Conservation (phyloP, 2,113 vertebrate species). For the Tetrao urogallus region DNA sequence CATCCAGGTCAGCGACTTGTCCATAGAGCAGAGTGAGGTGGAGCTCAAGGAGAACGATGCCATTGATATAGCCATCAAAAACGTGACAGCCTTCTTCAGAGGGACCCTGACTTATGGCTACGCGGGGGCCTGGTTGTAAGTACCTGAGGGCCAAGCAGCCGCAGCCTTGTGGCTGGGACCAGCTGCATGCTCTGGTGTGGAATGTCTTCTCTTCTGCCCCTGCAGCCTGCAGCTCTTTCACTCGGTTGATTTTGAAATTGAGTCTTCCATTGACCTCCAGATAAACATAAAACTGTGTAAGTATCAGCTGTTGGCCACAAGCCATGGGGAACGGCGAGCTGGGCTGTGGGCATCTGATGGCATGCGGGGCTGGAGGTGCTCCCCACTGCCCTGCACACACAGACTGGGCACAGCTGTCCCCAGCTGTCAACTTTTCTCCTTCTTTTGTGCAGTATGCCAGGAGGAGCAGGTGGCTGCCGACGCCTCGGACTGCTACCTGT, state of each 20-base stretch:
- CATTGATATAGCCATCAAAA: constrained; percentile 79
- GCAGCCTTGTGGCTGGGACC: neutral
- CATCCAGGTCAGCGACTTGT: constrained; percentile 85
- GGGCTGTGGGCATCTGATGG: neutral
- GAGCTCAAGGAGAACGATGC: constrained; percentile 77
- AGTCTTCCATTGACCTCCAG: constrained; percentile 85
- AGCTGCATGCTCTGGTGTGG: neutral
- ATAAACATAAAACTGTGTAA: constrained; percentile 83
- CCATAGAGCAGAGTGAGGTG: constrained; percentile 81
- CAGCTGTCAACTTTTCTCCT: neutral
- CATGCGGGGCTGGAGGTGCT: neutral
- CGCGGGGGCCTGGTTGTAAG: constrained; percentile 81
- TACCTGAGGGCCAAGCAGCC: accelerated
- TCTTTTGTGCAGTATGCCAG: constrained; percentile 74
- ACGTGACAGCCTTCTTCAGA: constrained; percentile 80
- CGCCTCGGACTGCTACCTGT: constrained; percentile 81
- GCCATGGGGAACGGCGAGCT: neutral
- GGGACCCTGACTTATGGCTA: constrained; percentile 86
- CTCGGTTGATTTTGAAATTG: constrained; percentile 84
- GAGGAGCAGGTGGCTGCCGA: constrained; percentile 79
- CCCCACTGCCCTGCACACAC: too few species aligned
- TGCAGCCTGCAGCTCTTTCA: constrained; percentile 78
- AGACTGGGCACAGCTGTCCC: neutral
- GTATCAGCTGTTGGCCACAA: neutral
- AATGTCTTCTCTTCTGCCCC: neutral